Percentiles rank a stretch among this genome's conserved stretches.
phyloP scores from a whole-genome alignment of 2,113 vertebrate species.

The Capreolus pygargus region DNA sequence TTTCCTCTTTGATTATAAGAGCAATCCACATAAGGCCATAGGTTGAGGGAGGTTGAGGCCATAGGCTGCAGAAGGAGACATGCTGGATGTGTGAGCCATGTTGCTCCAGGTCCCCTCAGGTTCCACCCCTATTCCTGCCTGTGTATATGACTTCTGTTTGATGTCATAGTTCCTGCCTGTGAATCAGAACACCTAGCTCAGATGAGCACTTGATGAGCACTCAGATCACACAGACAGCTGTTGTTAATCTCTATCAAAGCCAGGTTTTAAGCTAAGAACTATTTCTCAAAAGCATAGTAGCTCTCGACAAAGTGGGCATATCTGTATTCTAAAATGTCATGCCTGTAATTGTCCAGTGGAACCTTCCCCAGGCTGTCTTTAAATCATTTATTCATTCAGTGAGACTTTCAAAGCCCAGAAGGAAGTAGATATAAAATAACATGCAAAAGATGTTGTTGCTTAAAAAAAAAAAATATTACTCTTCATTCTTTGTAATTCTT shows the following conservation, averaged over 20 bases:
- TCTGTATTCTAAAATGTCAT: neutral
- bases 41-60: neutral
- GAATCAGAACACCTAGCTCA: neutral
- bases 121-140: neutral
- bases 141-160: neutral
- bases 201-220: neutral
- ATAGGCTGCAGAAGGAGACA: neutral
- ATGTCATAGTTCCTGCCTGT: neutral
- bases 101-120: neutral
- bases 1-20: neutral
- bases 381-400: constrained; percentile 8
- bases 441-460: neutral
- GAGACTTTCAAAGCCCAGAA: neutral
- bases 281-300: neutral
- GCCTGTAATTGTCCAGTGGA: neutral
- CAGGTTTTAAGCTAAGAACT: neutral
- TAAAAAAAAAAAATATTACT: neutral
- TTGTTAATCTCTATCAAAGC: constrained; percentile 8
- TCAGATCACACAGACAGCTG: neutral
- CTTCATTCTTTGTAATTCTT: neutral
- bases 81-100: neutral
- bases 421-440: neutral
- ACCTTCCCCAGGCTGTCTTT: neutral
- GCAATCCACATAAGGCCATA: neutral
- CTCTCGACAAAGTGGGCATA: neutral